These are phyloP conservation scores for Drosophila guanche DNA, from an alignment of 1,140 invertebrate genomes.

Conservation along the genomic window DNA sequence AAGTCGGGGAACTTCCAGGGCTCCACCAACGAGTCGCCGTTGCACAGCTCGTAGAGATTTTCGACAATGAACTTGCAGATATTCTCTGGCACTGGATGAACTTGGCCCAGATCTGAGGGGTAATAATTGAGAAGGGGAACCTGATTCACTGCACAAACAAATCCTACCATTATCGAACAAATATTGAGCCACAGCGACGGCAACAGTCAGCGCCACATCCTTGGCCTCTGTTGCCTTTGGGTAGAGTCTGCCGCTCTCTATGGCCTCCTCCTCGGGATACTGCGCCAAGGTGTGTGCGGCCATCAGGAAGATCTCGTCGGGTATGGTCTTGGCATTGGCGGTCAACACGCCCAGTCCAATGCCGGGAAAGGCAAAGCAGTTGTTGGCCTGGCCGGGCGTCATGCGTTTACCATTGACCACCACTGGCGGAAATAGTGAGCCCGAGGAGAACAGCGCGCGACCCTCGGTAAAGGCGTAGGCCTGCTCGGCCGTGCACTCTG, in stretches of 20 bases:
- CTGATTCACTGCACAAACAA: neutral
- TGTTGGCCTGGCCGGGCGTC: constrained; percentile 96
- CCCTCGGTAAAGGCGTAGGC: constrained; percentile 92
- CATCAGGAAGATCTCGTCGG: constrained; percentile 94
- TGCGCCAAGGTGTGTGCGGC: constrained; percentile 92
- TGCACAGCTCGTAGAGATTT: constrained; percentile 90
- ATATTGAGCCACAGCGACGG: constrained; percentile 91
- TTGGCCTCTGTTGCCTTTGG: constrained; percentile 93
- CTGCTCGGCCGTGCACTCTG: constrained; percentile 97
- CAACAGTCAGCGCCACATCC: constrained; percentile 94
- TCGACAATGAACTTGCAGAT: constrained; percentile 89
- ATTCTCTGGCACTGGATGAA: constrained; percentile 89
- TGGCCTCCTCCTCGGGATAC: constrained; percentile 90
- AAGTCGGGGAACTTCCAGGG: constrained; percentile 48
- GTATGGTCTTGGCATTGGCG: constrained; percentile 91
- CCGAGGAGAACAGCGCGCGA: constrained; percentile 89
- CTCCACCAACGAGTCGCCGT: constrained; percentile 86
- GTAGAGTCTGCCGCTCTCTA: constrained; percentile 94
- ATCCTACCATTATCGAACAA: constrained; percentile 91
- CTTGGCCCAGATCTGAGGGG: constrained; percentile 87
- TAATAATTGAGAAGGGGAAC: constrained; percentile 36
- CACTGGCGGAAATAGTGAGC: constrained; percentile 95
- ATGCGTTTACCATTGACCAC: constrained; percentile 90
- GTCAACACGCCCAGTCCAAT: constrained; percentile 93
- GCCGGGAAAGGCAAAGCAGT: constrained; percentile 98